A percentile compares a stretch with the other conserved stretches of the same genome.
phyloP scores from a whole-genome alignment of 1,140 invertebrate genomes.

The Philaenus spumarius region DNA sequence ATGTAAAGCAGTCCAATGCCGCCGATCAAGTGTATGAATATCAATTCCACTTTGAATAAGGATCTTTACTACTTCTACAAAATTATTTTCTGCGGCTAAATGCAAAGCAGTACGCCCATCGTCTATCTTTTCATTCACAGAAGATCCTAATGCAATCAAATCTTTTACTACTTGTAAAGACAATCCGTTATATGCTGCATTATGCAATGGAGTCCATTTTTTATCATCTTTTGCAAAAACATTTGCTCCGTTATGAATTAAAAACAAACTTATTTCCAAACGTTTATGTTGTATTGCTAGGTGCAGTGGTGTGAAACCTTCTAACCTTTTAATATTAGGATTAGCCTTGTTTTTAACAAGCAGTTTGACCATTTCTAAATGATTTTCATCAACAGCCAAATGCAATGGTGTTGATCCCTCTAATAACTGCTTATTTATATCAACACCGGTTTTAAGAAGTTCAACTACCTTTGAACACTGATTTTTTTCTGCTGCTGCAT shows the following conservation, averaged over 20 bases:
- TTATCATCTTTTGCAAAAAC: slow-evolving; percentile 17
- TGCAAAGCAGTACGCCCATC: background rate
- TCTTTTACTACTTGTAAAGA: background rate
- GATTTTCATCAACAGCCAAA: background rate
- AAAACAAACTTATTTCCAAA: slow-evolving; percentile 11
- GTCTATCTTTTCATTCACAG: background rate
- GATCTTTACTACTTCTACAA: slow-evolving; percentile 38
- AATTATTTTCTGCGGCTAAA: slow-evolving; percentile 7
- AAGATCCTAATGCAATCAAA: background rate
- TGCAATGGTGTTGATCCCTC: slow-evolving; percentile 49
- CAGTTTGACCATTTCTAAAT: background rate
- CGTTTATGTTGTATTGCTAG: slow-evolving; percentile 16
- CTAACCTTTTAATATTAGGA: background rate
- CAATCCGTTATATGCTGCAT: slow-evolving; percentile 13
- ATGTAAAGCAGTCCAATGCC: slow-evolving; percentile 29
- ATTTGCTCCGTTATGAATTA: slow-evolving; percentile 14
- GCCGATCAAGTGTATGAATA: slow-evolving; percentile 46
- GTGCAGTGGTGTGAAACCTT: slow-evolving; percentile 12
- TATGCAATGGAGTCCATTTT: slow-evolving; percentile 22
- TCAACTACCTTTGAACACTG: too few relatives aligned
- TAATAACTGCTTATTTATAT: too few relatives aligned
- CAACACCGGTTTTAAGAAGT: too few relatives aligned
- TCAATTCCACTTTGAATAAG: slow-evolving; percentile 48
- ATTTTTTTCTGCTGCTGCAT: too few relatives aligned
- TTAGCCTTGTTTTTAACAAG: background rate